Evolutionary conservation across 2,888 invertebrate species (phyloP), one percentile per base, ranked within the genome.

Genomic region (Smittia aterrima): DNA sequence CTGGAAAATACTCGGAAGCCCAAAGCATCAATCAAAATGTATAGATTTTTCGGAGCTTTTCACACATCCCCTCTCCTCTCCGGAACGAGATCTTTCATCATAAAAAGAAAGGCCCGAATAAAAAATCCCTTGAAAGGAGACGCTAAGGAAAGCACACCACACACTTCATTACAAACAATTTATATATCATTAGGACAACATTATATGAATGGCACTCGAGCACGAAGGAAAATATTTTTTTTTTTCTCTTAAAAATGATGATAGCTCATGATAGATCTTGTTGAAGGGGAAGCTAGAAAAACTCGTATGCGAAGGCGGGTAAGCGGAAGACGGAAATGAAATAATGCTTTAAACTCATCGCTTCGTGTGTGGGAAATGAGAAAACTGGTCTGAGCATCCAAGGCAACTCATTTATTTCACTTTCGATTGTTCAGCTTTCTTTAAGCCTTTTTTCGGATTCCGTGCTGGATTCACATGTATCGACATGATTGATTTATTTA

Each of bases 131-230:
- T 7, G 32, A n/a, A 41, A 6, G 38, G 16, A 58, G 58, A 58
- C 7, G 18, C n/a, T n/a, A n/a, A 58, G 18, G 24, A 67, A n/a
- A 67, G 20, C 66, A 41, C 11, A 41, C 67, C 41, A 67, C 67
- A 27, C 66, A 66, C 68, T 70, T 70, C 68, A 70, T 70, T 70
- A 53, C 68, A 70, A 70, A 70, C 68, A 70, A 70, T 70, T 70
- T 70, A 70, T 70, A 53, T 24, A 53, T 70, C 68, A 70, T 70
- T 70, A 70, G 40, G 68, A 70, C 1, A 18, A n/a, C 27, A 64
- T 64, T 64, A 64, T 4, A 64, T 53, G n/a, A 70, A 70, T 70
- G 47, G 53, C 68, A 53, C 53, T 70, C 22, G 4, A 18, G 68
- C 68, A 70, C 24, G 68, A 24, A 66, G 66, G 25, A 66, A 38